Evolutionary conservation across 1,140 invertebrate species (phyloP), one percentile per base, ranked within the genome.

Genomic region (Hydropsyche tenuis): DNA sequence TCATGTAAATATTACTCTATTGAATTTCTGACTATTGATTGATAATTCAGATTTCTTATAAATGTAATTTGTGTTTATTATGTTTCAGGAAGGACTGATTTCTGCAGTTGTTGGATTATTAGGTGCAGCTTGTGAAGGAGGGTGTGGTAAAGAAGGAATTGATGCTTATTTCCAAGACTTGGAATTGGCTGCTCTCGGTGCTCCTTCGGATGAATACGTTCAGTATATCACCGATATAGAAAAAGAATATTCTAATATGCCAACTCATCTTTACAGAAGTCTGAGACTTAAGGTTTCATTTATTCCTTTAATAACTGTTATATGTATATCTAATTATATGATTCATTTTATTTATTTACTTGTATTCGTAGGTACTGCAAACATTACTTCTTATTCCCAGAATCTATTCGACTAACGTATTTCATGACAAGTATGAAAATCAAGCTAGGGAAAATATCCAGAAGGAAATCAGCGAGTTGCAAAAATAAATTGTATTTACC

Each of bases 81-180:
- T 48, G 65, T 65, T 65, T 1, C 70, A 77, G 75, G 75, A 77
- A 42, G 73, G 73, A 12, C 45, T 77, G n/a, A 72, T 72, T 51
- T 69, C 75, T 11, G 56, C 62, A 1, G 75, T 77, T 18, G 75
- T 77, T 9, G 75, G 73, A n/a, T 68, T 77, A 45, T 46, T 77
- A 12, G 73, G 75, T 0, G 75, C 75, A 6, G 75, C 64, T 16
- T 43, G 75, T 27, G 75, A 76, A 42, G 71, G 48, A 5, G 72
- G 69, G 7, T 22, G 60, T 5, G 42, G 69, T 16, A 63, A 60
- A 0, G 72, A 70, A 43, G 75, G 75, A 3, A 69, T 69, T 11
- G 56, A 66, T 14, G 75, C 75, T n/a, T 77, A 72, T 64, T 77
- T 77, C 56, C 75, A 77, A 69, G 75, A 77, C 43, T 51, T 77